Conservation (phyloP, 2,797 vertebrate genomes). For the Catharus ustulatus region DNA sequence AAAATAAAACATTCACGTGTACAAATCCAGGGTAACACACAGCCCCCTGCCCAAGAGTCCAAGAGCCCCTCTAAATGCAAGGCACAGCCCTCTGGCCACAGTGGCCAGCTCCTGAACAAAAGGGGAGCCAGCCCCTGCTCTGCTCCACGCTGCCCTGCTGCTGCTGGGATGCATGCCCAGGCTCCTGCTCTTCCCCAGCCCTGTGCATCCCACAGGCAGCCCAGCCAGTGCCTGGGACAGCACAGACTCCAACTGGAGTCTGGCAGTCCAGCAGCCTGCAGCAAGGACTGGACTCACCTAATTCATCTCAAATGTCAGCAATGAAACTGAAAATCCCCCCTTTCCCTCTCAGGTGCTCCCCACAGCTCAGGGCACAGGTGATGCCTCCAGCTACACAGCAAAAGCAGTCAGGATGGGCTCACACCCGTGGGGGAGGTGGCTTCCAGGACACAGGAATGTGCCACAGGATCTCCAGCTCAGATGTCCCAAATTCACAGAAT, state of each 20-base stretch:
- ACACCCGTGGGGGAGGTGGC: too few species aligned
- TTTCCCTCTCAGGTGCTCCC: background rate
- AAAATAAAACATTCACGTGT: background rate
- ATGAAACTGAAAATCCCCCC: accelerated
- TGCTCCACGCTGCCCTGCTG: background rate
- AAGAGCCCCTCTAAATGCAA: background rate
- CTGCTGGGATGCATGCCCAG: accelerated
- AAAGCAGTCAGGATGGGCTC: background rate
- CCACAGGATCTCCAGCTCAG: background rate
- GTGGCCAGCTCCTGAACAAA: background rate
- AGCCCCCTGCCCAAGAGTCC: background rate
- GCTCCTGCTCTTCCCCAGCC: background rate
- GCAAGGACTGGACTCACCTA: background rate
- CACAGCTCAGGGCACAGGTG: background rate
- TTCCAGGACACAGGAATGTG: background rate
- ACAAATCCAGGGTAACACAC: background rate
- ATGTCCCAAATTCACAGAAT: background rate
- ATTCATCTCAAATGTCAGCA: background rate
- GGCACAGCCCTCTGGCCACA: background rate
- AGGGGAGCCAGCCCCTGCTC: too few species aligned
- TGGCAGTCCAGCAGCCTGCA: accelerated
- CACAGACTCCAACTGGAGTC: background rate
- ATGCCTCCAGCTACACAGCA: background rate
- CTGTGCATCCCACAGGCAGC: background rate
- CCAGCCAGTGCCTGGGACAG: background rate